Conservation (phyloP, 2,888 invertebrate genomes). For the Ernsta delagoae region DNA sequence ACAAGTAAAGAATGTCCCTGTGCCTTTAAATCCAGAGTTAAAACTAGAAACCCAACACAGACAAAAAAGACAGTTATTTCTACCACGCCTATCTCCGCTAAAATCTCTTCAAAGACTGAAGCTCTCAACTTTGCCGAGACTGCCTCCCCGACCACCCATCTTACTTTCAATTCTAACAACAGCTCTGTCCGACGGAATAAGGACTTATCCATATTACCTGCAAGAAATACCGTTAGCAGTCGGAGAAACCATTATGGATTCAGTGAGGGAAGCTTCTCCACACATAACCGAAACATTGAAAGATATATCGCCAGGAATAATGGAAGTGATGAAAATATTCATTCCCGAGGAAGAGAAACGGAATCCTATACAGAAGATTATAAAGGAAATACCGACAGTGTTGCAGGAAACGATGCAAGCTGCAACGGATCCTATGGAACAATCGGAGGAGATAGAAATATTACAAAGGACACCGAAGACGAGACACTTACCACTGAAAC, state of each 20-base stretch:
- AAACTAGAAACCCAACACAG: slow-evolving; percentile 53
- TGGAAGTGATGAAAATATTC: slow-evolving; percentile 74
- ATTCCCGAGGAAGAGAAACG: slow-evolving; percentile 61
- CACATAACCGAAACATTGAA: slow-evolving; percentile 75
- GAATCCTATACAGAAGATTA: slow-evolving; percentile 65
- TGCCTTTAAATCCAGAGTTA: slow-evolving; percentile 16
- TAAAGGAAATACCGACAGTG: slow-evolving; percentile 70
- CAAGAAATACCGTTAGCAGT: slow-evolving; percentile 79
- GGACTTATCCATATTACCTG: slow-evolving; percentile 77
- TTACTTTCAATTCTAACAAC: slow-evolving; percentile 73
- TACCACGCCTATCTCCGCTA: slow-evolving; percentile 62
- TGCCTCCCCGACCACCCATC: slow-evolving; percentile 70
- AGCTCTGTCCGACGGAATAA: slow-evolving; percentile 74
- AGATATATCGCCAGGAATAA: slow-evolving; percentile 77
- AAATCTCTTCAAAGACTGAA: slow-evolving; percentile 58
- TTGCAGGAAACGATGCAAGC: slow-evolving; percentile 76
- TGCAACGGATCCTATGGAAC: slow-evolving; percentile 60
- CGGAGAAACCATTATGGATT: slow-evolving; percentile 76
- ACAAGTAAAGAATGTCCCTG: slow-evolving; percentile 28
- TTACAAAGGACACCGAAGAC: slow-evolving; percentile 50
- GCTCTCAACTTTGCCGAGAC: slow-evolving; percentile 51
- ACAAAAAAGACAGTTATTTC: slow-evolving; percentile 67
- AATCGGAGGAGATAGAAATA: slow-evolving; percentile 55
- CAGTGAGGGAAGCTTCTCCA: slow-evolving; percentile 75
- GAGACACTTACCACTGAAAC: slow-evolving; percentile 47